Base-by-base conservation (phyloP, 1,140 invertebrate genomes). In the Drosophila baimaii region DNA sequence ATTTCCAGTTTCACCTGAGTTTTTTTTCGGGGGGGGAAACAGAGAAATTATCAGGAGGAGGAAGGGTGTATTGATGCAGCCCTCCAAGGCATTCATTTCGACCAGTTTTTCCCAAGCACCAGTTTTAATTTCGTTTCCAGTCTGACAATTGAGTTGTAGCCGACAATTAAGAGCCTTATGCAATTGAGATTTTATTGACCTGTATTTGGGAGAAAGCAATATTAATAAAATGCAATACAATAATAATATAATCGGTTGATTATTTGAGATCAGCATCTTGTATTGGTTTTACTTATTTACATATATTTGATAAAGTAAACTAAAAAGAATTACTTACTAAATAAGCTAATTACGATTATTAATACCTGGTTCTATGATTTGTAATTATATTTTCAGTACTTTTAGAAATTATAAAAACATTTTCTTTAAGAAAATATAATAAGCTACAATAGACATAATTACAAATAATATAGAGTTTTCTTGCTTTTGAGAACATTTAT, bases 111-210 rank as follows among this genome's bases (percentile, higher is more conserved):
- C 19, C 15, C 19, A 13, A 3, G 37, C 35, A 39, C 39, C 64
- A 71, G 64, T 71, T 71, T 71, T 57, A 71, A 56, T 71, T 70
- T 56, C 64, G 15, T 47, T 57, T 49, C 33, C 49, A 71, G 33
- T 57, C 39, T 46, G 41, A 62, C 44, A 68, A 79, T 86, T 85
- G 57, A 78, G 83, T 85, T 88, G 84, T 85, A 58, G 51, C n/a
- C 39, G 39, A 33, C 25, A 41, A 71, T 71, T 58, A 35, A 65
- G 65, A 21, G 27, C 46, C 61, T 81, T 44, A 75, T 63, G 43
- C 58, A 58, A 66, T 55, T 62, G 49, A 37, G 63, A 52, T 49
- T 61, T 44, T 33, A 61, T 61, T 64, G 3, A 41, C 27, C 37
- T 17, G 44, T 31, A 43, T 49, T 51, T 49, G 5, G 44, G 33